These are phyloP conservation scores for Caenorhabditis doughertyi DNA, from an alignment of 2,888 invertebrate genomes.

Conservation along the genomic window DNA sequence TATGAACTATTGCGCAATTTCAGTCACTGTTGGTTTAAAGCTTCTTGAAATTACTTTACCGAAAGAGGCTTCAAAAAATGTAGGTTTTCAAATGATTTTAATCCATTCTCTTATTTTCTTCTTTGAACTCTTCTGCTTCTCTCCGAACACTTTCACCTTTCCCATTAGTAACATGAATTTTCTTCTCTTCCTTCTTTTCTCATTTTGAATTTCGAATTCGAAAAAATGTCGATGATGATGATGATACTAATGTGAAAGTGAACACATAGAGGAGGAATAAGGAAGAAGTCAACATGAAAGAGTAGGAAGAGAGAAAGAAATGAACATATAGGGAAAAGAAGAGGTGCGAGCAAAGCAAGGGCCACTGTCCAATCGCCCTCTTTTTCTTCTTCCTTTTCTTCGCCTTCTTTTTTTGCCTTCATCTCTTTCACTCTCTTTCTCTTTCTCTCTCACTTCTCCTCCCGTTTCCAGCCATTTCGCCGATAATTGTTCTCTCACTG, in stretches of 20 bases:
- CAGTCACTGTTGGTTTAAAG: too few species aligned
- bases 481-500: slow-evolving; percentile 28
- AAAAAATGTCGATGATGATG: not conserved
- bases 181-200: not conserved
- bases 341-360: slow-evolving; percentile 22
- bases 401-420: not conserved
- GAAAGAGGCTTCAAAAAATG: too few species aligned
- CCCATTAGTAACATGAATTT: not conserved
- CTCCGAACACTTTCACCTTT: not conserved
- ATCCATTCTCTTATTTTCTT: not conserved
- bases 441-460: slow-evolving; percentile 13
- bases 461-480: slow-evolving; percentile 23
- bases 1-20: too few species aligned
- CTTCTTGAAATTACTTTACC: too few species aligned
- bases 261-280: not conserved
- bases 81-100: too few species aligned
- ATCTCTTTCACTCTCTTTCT: not conserved
- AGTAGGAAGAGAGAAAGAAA: slow-evolving; percentile 11
- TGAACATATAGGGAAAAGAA: not conserved
- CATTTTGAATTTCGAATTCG: not conserved
- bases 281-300: not conserved
- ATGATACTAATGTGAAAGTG: not conserved
- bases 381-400: not conserved
- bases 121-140: not conserved
- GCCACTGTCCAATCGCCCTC: slow-evolving; percentile 44